Evolutionary conservation across 2,113 vertebrate genomes (phyloP), one percentile per base, ranked within the genome.

Genomic region (Sinocyclocheilus rhinocerous): DNA sequence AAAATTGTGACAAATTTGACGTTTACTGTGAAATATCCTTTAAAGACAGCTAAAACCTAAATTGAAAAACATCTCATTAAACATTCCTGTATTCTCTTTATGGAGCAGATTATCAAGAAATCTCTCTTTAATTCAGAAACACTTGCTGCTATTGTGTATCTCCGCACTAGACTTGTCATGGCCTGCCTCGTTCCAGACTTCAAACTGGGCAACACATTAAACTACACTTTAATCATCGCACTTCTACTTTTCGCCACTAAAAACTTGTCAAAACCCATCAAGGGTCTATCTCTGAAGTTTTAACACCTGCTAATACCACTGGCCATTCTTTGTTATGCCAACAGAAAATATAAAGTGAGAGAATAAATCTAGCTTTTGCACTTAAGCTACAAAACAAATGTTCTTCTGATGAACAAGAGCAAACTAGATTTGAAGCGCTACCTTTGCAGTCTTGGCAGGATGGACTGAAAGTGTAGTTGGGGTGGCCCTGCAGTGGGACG

Each of bases 371-470:
- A 36, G n/a, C 24, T 67, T 29, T 55, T 59, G 55, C 29, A 55
- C 48, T 81, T 33, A n/a, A 20, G 26, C 20, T 57, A 48, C 78
- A 63, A 63, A 69, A 78, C 63, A 85, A 50, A 85, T 29, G 10
- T 57, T 72, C 22, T 29, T 59, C 33, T 22, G 36, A n/a, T 72
- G 39, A 76, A 72, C 20, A 69, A 73, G 16, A 63, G 69, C 33
- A 24, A 84, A 45, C 24, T 75, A 50, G 57, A 52, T 33, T 42
- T 52, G 3, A 36, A 84, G 75, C n/a, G 52, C 55, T 87, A 90
- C 89, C 89, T 88, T 52, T 87, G 55, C 24, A 10, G 3, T 86
- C 83, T 15, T 84, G 61, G 29, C 63, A 59, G 15, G 61, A n/a
- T 29, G 83, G 69, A 20, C 42, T 83, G 48, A 83, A 85, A 15